phyloP scores from a whole-genome alignment of 2,888 invertebrate species.

The Ichneumoninae sp. region DNA sequence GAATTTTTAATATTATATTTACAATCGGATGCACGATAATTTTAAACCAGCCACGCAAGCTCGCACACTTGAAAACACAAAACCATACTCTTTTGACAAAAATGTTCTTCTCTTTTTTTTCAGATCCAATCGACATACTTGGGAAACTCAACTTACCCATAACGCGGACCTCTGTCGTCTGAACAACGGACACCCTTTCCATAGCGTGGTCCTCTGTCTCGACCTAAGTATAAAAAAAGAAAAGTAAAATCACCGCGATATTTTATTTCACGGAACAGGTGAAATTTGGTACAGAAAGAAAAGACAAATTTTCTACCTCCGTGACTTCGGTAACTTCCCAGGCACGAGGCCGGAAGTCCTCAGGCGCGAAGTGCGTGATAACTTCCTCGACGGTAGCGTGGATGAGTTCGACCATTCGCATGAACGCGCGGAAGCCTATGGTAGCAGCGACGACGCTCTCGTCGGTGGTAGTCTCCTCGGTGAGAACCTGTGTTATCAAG shows the following conservation, averaged over 20 bases:
- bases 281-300: background rate
- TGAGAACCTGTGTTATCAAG: conserved; percentile 92
- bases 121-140: conserved; percentile 69
- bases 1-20: conserved; percentile 49
- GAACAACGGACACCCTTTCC: conserved; percentile 84
- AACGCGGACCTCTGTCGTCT: conserved; percentile 84
- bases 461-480: conserved; percentile 92
- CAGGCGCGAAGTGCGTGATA: conserved; percentile 92
- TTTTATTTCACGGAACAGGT: background rate
- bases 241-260: background rate
- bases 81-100: conserved; percentile 56
- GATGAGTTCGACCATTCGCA: conserved; percentile 93
- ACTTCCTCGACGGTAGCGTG: conserved; percentile 94
- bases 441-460: conserved; percentile 91
- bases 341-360: conserved; percentile 92
- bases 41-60: conserved; percentile 68
- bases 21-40: conserved; percentile 54
- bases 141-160: conserved; percentile 83
- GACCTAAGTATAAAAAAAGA: conserved; percentile 75
- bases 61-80: conserved; percentile 58
- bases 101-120: conserved; percentile 83
- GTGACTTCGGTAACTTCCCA: conserved; percentile 91
- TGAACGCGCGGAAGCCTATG: conserved; percentile 93
- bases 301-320: conserved; percentile 84
- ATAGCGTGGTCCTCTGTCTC: conserved; percentile 82